Base-by-base conservation (phyloP, 1,140 invertebrate species). In the Phocides pigmalion region DNA sequence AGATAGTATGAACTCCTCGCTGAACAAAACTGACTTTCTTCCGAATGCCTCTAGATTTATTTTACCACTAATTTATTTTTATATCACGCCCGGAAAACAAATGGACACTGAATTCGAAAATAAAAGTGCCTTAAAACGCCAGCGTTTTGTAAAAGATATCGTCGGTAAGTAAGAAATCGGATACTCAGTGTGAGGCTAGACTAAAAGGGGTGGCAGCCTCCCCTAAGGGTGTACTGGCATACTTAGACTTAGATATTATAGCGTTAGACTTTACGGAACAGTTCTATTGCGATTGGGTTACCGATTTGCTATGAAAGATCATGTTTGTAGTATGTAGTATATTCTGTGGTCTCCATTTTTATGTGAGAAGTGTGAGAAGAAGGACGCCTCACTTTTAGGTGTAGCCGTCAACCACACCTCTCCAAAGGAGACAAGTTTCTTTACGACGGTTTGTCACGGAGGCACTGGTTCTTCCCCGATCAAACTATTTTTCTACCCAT, bases 111-210 rank as follows among this genome's bases (percentile, higher is more conserved):
- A 59, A 59, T 59, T 59, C 25, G 46, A 59, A 59, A 59, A 59
- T 59, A 59, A 46, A 59, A 46, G 42, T 46, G 41, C 41, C 17
- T 58, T 59, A 59, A 59, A 59, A 46, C 41, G 42, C 22, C 42
- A 59, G 41, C 54, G 54, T 59, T 59, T 59, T 59, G 54, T 59
- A 59, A 59, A 20, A 46, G 54, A 59, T 59, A 59, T 59, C 16
- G 54, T 59, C 54, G 54, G 54, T 59, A 59, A 59, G 54, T 59
- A 59, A 59, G 54, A 46, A 59, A 59, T 59, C 54, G 54, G 42
- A 59, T 59, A 59, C 54, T 59, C 42, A 9, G 54, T 58, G 54
- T 22, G 54, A 47, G 25, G 54, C 54, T 59, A 59, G 41, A 59
- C 54, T 59, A 46, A 59, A 59, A 59, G 54, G 54, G 54, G 54